Conservation (phyloP, 2,113 vertebrate species). For the Emydura subglobosa region DNA sequence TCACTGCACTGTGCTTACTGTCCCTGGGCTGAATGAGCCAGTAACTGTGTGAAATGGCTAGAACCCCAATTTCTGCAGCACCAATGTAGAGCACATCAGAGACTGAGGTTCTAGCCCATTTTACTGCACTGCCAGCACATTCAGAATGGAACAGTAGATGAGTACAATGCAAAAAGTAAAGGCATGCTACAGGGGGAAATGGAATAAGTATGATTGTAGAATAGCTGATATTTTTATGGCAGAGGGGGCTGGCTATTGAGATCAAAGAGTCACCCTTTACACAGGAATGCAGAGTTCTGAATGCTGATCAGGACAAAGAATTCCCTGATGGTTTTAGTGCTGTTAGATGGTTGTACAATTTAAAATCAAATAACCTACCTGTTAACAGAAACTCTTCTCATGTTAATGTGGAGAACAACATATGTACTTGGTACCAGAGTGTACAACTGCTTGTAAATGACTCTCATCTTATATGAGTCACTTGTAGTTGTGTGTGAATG, state of each 20-base stretch:
- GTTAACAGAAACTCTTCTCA: conserved; percentile 18
- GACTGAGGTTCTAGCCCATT: neutral
- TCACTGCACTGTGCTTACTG: neutral
- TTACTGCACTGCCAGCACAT: neutral
- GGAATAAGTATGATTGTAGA: neutral
- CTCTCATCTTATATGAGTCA: conserved; percentile 25
- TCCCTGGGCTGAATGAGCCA: neutral
- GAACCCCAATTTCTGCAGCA: neutral
- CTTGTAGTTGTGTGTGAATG: neutral
- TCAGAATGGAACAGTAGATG: neutral
- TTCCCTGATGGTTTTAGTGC: neutral
- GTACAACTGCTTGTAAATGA: neutral
- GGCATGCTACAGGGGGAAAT: neutral
- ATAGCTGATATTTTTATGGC: neutral
- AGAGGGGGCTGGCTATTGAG: neutral
- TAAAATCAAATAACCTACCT: neutral
- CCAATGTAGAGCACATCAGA: neutral
- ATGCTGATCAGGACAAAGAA: conserved; percentile 24
- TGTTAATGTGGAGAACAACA: neutral
- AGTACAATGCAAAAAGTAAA: neutral
- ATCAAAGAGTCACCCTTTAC: neutral
- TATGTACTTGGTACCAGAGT: neutral
- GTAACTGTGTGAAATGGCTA: neutral
- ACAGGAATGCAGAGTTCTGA: neutral
- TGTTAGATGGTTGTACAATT: neutral